Percentiles rank a stretch among this genome's conserved stretches.
Conservation (phyloP, 2,888 invertebrate genomes). For the Lutraria lutraria region DNA sequence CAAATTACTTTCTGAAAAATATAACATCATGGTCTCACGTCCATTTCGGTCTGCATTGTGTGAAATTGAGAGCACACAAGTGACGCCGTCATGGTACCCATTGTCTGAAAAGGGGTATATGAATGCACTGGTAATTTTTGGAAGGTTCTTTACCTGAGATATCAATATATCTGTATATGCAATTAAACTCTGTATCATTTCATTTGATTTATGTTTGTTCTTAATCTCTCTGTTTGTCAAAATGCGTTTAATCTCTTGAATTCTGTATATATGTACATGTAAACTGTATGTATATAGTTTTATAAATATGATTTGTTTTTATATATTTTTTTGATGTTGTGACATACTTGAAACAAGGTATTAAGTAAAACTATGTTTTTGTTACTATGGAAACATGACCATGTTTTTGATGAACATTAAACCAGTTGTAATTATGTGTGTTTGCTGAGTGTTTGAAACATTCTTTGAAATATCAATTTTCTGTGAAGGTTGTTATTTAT, state of each 20-base stretch:
- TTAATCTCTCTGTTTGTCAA: too few relatives aligned
- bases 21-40: too few relatives aligned
- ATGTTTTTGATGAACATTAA: background rate
- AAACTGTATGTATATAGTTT: background rate
- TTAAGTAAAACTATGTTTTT: background rate
- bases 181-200: background rate
- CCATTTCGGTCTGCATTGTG: too few relatives aligned
- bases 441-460: background rate
- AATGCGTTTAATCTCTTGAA: too few relatives aligned
- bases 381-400: background rate
- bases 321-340: slow-evolving; percentile 9
- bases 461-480: background rate
- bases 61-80: too few relatives aligned
- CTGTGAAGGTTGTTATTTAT: background rate
- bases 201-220: too few relatives aligned
- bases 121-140: too few relatives aligned
- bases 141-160: background rate
- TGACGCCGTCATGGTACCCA: too few relatives aligned
- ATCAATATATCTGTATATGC: background rate
- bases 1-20: too few relatives aligned
- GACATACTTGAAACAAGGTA: background rate
- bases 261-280: background rate
- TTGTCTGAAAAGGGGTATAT: too few relatives aligned
- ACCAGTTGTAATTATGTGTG: background rate
- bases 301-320: background rate